Evolutionary conservation across 1,140 invertebrate genomes (phyloP).

Genomic region (Cheumatopsyche charites): DNA sequence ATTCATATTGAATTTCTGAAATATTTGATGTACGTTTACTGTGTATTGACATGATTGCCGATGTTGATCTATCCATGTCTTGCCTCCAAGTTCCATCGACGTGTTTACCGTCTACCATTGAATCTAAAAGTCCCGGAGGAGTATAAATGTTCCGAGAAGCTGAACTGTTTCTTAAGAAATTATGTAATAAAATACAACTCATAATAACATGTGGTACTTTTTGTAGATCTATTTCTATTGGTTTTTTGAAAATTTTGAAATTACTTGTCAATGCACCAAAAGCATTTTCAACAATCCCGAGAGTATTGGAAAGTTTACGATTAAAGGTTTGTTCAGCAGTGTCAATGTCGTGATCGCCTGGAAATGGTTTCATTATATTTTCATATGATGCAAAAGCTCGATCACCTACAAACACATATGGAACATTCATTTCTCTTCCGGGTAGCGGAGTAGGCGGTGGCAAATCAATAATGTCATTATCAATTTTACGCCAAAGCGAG

Average conservation of each 20-base stretch:
- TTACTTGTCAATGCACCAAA: background rate
- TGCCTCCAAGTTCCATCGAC: too few species aligned
- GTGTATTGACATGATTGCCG: too few species aligned
- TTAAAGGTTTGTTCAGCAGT: background rate
- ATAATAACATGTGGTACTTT: background rate
- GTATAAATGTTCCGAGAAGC: background rate
- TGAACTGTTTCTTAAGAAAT: conserved; percentile 8
- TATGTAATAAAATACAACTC: conserved; percentile 5
- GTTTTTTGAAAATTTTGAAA: conserved; percentile 2
- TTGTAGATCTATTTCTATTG: background rate
- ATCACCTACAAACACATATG: conserved; percentile 2
- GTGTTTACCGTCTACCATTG: too few species aligned
- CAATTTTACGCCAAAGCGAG: background rate
- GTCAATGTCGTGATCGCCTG: background rate
- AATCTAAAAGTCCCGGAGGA: background rate
- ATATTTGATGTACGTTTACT: too few species aligned
- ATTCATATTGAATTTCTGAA: too few species aligned
- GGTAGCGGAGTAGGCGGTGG: background rate
- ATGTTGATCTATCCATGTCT: too few species aligned
- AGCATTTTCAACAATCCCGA: background rate
- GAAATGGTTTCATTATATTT: background rate
- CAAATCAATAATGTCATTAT: background rate
- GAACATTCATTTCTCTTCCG: background rate
- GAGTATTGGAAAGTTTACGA: background rate
- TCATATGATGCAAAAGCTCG: background rate